phyloP scores from a whole-genome alignment of 2,888 invertebrate species.

The Thelaira solivaga region DNA sequence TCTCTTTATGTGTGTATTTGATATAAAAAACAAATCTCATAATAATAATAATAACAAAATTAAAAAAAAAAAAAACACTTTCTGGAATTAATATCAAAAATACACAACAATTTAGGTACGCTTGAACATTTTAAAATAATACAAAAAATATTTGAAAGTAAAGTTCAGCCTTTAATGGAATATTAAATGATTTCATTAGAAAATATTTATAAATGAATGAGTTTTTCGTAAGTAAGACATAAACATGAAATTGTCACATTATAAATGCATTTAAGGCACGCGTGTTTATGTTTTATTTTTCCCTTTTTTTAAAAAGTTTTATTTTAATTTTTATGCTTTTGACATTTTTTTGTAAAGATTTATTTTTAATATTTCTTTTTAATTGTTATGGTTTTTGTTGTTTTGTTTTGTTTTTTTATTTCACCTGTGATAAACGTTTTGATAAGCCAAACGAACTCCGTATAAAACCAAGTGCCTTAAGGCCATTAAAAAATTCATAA shows the following conservation, averaged over 20 bases:
- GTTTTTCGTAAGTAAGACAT: conserved; percentile 9
- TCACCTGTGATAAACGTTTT: conserved; percentile 59
- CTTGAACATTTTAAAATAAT: neutral
- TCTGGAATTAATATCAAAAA: neutral
- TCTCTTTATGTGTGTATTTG: too few species aligned
- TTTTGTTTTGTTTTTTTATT: neutral
- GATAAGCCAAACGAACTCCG: conserved; percentile 32
- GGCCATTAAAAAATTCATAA: conserved; percentile 38
- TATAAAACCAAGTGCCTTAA: conserved; percentile 13
- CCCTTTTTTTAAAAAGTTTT: neutral
- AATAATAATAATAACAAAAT: too few species aligned
- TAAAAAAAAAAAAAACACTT: too few species aligned
- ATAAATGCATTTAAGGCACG: conserved; percentile 54
- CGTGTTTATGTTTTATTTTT: conserved; percentile 42
- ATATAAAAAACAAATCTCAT: too few species aligned
- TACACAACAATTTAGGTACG: neutral
- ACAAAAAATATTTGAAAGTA: too few species aligned
- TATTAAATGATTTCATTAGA: conserved; percentile 51
- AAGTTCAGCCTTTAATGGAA: conserved; percentile 32
- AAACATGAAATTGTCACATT: conserved; percentile 50
- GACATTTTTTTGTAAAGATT: conserved; percentile 56
- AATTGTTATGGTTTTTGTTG: conserved; percentile 4
- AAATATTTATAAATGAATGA: too few species aligned
- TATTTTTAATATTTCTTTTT: conserved; percentile 55
- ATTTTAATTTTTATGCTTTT: neutral